These are phyloP conservation scores for Ips typographus DNA, from an alignment of 1,140 invertebrate genomes.

Conservation along the genomic window DNA sequence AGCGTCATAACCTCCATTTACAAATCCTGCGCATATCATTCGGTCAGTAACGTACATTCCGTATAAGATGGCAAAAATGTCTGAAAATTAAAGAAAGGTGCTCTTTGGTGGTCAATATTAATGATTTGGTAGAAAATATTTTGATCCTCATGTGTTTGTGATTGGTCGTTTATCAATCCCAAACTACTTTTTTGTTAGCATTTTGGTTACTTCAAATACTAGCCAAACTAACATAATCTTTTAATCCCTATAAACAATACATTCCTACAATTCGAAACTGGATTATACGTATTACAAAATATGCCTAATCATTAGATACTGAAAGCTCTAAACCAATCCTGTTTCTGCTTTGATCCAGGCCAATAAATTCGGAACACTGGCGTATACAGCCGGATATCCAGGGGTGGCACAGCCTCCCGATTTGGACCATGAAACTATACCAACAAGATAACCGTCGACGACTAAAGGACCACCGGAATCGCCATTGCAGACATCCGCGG, in stretches of 20 bases:
- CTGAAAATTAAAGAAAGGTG: too few relatives aligned
- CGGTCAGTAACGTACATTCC: constrained; percentile 40
- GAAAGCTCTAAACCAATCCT: not conserved
- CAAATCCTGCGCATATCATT: constrained; percentile 76
- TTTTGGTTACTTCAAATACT: not conserved
- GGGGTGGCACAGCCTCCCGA: not conserved
- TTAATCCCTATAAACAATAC: not conserved
- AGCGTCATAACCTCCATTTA: constrained; percentile 73
- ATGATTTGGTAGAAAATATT: too few relatives aligned
- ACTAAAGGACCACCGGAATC: too few relatives aligned
- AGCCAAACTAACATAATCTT: not conserved
- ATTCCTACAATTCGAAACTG: not conserved
- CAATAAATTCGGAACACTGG: not conserved
- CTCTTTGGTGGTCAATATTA: too few relatives aligned
- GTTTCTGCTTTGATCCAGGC: constrained; percentile 1
- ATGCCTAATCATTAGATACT: not conserved
- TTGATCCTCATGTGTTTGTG: too few relatives aligned
- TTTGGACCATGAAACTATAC: not conserved
- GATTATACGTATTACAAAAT: not conserved
- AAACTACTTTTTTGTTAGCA: not conserved
- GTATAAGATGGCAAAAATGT: too few relatives aligned
- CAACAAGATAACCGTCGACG: too few relatives aligned
- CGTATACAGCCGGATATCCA: not conserved
- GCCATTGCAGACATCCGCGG: not conserved
- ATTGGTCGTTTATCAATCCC: too few relatives aligned